Percentiles rank a stretch among this genome's conserved stretches.
Evolutionary conservation across 2,888 invertebrate genomes (phyloP).

Genomic region (Synanthedon tipuliformis): DNA sequence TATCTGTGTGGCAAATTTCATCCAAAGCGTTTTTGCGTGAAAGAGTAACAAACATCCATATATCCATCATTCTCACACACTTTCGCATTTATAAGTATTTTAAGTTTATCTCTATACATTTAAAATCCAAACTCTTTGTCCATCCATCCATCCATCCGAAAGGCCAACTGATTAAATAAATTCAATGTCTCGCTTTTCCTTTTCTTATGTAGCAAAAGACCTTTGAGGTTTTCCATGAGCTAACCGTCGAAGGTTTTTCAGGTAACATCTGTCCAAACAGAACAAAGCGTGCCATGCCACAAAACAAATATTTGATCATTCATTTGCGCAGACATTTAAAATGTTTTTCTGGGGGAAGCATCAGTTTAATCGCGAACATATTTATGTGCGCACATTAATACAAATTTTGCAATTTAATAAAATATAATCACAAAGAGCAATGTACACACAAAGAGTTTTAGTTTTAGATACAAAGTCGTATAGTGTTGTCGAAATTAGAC

Average conservation of each 20-base stretch:
- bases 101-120: too few species aligned
- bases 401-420: not conserved
- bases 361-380: constrained; percentile 19
- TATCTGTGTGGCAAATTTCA: too few species aligned
- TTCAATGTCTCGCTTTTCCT: constrained; percentile 39
- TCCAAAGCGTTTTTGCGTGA: too few species aligned
- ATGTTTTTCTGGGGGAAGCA: constrained; percentile 14
- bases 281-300: constrained; percentile 42
- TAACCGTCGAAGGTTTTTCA: constrained; percentile 35
- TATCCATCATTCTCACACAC: too few species aligned
- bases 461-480: constrained; percentile 40
- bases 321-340: constrained; percentile 13
- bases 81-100: too few species aligned
- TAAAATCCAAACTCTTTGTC: not conserved
- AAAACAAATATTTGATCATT: constrained; percentile 17
- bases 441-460: constrained; percentile 44
- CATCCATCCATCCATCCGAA: not conserved
- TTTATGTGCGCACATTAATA: constrained; percentile 9
- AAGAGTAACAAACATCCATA: too few species aligned
- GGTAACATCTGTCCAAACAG: constrained; percentile 47
- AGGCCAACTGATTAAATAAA: constrained; percentile 39
- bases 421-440: constrained; percentile 16
- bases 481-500: constrained; percentile 48
- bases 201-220: constrained; percentile 15
- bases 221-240: constrained; percentile 21